Percentiles rank a stretch among this genome's conserved stretches.
Conservation (phyloP, 1,140 invertebrate species). For the Pseudomyrmex cubaensis region DNA sequence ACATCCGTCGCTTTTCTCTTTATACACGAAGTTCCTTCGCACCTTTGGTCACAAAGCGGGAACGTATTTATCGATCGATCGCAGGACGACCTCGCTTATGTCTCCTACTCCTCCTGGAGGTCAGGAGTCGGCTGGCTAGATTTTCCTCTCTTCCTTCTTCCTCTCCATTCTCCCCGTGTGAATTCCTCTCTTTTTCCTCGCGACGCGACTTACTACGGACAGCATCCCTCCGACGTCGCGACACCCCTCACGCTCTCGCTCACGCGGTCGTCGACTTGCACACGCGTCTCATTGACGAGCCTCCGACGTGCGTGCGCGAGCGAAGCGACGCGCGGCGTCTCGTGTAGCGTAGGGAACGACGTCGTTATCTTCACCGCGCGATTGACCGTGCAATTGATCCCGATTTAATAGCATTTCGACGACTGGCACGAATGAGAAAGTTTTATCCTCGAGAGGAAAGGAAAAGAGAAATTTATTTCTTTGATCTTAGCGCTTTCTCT, state of each 20-base stretch:
- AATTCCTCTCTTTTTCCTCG: constrained; percentile 45
- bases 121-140: constrained; percentile 69
- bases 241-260: constrained; percentile 38
- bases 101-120: constrained; percentile 71
- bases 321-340: constrained; percentile 9
- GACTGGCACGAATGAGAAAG: neutral
- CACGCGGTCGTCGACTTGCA: constrained; percentile 66
- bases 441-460: neutral
- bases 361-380: neutral
- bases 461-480: neutral
- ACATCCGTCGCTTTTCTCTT: neutral
- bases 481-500: too few species aligned
- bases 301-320: neutral
- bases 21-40: constrained; percentile 66
- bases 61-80: constrained; percentile 74
- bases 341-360: neutral
- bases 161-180: neutral
- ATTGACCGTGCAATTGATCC: constrained; percentile 1
- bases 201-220: constrained; percentile 43
- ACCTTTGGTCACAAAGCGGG: constrained; percentile 63
- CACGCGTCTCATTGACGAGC: constrained; percentile 55
- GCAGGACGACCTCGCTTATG: constrained; percentile 71
- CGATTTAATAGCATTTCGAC: neutral
- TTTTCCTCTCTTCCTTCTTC: constrained; percentile 57
- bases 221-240: constrained; percentile 51